Percentiles rank a stretch among this genome's conserved stretches.
These are phyloP conservation scores for Ifrita kowaldi DNA, from an alignment of 2,113 vertebrate genomes.

Conservation along the genomic window DNA sequence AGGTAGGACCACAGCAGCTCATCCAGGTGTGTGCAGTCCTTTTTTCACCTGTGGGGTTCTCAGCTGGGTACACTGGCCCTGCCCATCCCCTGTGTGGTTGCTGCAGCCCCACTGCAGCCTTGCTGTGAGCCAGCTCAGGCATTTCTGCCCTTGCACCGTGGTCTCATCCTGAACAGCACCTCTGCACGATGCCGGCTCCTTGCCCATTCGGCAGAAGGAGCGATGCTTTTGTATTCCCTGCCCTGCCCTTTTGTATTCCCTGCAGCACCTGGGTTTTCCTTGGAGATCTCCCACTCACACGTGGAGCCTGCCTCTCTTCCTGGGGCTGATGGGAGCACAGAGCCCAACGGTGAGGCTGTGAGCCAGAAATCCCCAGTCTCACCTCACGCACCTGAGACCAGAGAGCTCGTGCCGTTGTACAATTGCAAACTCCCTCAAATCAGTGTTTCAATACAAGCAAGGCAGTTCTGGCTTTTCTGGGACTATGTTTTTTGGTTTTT, in stretches of 20 bases:
- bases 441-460: background rate
- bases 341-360: fast-evolving
- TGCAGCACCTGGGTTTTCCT: background rate
- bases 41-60: background rate
- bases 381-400: fast-evolving
- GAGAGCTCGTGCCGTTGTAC: background rate
- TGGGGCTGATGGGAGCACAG: background rate
- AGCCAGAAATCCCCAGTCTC: background rate
- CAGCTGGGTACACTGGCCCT: background rate
- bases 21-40: background rate
- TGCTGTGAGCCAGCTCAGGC: background rate
- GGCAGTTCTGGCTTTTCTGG: background rate
- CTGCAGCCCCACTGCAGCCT: background rate
- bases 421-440: background rate
- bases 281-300: background rate
- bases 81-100: background rate
- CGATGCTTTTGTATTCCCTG: background rate
- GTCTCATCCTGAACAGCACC: background rate
- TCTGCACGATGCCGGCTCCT: fast-evolving
- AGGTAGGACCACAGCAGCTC: background rate
- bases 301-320: background rate
- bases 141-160: background rate
- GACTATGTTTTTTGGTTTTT: background rate
- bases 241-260: background rate
- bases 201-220: background rate